phyloP scores from a whole-genome alignment of 1,140 invertebrate species.

The Bradysia coprophila region DNA sequence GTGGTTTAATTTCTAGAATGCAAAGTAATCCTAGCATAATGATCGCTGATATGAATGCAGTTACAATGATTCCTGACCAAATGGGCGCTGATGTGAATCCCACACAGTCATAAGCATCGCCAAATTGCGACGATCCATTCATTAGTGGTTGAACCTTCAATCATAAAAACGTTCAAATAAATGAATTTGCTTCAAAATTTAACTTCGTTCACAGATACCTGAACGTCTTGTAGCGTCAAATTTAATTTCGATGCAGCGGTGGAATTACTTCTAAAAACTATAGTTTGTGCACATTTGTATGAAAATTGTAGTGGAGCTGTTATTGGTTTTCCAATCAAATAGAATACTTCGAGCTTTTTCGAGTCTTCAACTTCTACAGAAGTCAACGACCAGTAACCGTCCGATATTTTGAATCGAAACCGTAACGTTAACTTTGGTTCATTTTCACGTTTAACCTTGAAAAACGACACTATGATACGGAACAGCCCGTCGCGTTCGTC shows the following conservation, averaged over 20 bases:
- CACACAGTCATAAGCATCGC: constrained; percentile 67
- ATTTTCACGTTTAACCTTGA: not conserved
- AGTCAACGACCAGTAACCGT: constrained; percentile 30
- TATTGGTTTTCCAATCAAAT: constrained; percentile 18
- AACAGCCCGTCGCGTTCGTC: constrained; percentile 6
- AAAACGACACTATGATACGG: constrained; percentile 15
- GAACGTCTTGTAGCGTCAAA: constrained; percentile 26
- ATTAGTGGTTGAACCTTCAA: constrained; percentile 33
- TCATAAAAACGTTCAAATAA: constrained; percentile 2
- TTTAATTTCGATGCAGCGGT: too few relatives aligned
- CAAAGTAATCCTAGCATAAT: constrained; percentile 67
- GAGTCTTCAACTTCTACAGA: constrained; percentile 28
- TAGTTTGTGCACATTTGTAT: constrained; percentile 26
- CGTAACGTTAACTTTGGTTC: constrained; percentile 5
- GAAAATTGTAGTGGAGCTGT: constrained; percentile 29
- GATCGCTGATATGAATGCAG: constrained; percentile 54
- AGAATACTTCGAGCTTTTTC: constrained; percentile 5
- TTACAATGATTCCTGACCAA: constrained; percentile 78
- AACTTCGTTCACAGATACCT: constrained; percentile 15
- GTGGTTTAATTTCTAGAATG: constrained; percentile 89
- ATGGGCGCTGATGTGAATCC: constrained; percentile 81
- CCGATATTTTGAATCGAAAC: constrained; percentile 15
- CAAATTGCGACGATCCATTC: constrained; percentile 32
- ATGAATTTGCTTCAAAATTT: not conserved
- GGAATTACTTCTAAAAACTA: constrained; percentile 26